Evolutionary conservation across 2,888 invertebrate species (phyloP), one percentile per base, ranked within the genome.

Genomic region (Apantesis nais): DNA sequence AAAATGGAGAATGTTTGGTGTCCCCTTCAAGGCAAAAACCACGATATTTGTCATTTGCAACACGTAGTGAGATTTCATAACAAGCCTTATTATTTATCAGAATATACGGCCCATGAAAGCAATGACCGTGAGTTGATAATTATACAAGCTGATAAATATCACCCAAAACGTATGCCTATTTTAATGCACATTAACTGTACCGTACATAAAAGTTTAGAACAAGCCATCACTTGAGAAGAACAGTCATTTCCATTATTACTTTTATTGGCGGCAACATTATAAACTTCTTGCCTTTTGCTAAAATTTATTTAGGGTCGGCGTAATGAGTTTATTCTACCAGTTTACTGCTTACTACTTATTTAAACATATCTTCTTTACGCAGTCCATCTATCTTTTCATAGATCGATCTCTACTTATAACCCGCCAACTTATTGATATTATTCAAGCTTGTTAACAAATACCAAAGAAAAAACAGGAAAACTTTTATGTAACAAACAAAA

Each of bases 261-360:
- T 19, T 11, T 44, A 22, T 22, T 48, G 8, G 8, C 5, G 2
- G 34, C 22, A 48, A 0, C 48, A 48, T 52, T n/a, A 11, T 9
- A 8, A n/a, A 52, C n/a, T 52, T 48, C 8, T 52, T n/a, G 48
- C 22, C 5, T 9, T 22, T 22, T 52, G 8, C 48, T 22, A 1
- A 19, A 19, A 22, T 48, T 48, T 19, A 22, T 48, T 48, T 48
- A 5, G 22, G 8, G 19, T n/a, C 11, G 78, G 76, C 68, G 70
- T 37, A 69, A 79, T 74, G 74, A 75, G 72, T 77, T 67, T 76
- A 64, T 69, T 77, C 74, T 72, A 64, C 70, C 68, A 52, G n/a
- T 52, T 52, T 11, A 52, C 7, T 22, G 22, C n/a, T n/a, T 11
- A 52, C 9, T 52, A 2, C 2, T n/a, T 52, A n/a, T 48, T 1